A percentile compares a stretch with the other conserved stretches of the same genome.
phyloP scores from a whole-genome alignment of 2,797 vertebrate species.

The Pipistrellus kuhlii region DNA sequence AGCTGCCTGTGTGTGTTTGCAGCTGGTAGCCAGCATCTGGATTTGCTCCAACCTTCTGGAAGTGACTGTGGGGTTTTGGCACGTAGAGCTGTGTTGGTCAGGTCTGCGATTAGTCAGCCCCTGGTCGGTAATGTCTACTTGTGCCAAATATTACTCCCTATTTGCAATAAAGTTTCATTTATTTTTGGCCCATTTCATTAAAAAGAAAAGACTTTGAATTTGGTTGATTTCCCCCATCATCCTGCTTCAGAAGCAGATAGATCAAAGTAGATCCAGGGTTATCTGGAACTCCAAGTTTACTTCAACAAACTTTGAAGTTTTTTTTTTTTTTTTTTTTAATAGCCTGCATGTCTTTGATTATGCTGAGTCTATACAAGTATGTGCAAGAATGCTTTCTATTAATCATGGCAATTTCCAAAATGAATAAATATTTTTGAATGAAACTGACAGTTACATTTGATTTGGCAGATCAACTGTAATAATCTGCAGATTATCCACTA shows the following conservation, averaged over 20 bases:
- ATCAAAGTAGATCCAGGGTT: background rate
- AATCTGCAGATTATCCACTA: background rate
- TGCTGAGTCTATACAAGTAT: background rate
- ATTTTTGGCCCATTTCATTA: conserved; percentile 27
- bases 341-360: conserved; percentile 42
- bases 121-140: conserved; percentile 11
- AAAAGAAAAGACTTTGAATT: conserved; percentile 26
- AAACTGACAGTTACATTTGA: conserved; percentile 38
- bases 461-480: conserved; percentile 24
- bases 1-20: conserved; percentile 33
- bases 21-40: background rate
- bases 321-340: background rate
- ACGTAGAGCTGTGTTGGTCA: conserved; percentile 50
- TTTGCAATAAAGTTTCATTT: conserved; percentile 25
- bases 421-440: conserved; percentile 21
- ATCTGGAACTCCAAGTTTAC: background rate
- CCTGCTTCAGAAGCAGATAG: conserved; percentile 1
- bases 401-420: background rate
- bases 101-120: conserved; percentile 42
- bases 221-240: background rate
- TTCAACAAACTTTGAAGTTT: background rate
- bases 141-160: conserved; percentile 20
- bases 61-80: conserved; percentile 25
- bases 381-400: background rate
- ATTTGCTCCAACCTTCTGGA: conserved; percentile 8